Conservation (phyloP, 2,113 vertebrate genomes). For the Mionectes macconnelli region DNA sequence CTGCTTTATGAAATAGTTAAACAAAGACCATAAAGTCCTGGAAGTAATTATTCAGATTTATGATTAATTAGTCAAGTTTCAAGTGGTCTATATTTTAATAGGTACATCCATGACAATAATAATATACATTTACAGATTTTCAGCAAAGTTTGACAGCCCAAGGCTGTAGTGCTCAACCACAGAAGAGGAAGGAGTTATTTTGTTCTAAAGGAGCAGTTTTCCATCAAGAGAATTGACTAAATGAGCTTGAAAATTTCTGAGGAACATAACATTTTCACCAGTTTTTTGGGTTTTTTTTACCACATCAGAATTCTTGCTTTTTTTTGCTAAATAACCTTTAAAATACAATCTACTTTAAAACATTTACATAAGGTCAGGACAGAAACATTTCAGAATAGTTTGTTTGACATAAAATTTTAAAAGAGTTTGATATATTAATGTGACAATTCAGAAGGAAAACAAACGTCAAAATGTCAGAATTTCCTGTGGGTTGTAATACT, state of each 20-base stretch:
- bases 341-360: background rate
- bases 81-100: background rate
- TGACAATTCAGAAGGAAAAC: background rate
- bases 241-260: background rate
- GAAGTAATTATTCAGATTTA: background rate
- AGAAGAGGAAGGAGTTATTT: background rate
- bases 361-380: background rate
- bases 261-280: background rate
- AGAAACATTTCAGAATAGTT: background rate
- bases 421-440: background rate
- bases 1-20: background rate
- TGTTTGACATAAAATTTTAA: background rate
- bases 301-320: background rate
- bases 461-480: background rate
- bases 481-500: background rate
- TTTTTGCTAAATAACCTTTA: background rate
- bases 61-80: background rate
- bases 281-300: background rate
- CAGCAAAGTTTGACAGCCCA: background rate
- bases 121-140: background rate
- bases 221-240: background rate
- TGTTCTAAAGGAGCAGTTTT: background rate
- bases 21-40: background rate
- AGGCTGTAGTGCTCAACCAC: background rate
- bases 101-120: background rate